Evolutionary conservation across 1,140 invertebrate species (phyloP), one percentile per base, ranked within the genome.

Genomic region (Sinonovacula constricta): DNA sequence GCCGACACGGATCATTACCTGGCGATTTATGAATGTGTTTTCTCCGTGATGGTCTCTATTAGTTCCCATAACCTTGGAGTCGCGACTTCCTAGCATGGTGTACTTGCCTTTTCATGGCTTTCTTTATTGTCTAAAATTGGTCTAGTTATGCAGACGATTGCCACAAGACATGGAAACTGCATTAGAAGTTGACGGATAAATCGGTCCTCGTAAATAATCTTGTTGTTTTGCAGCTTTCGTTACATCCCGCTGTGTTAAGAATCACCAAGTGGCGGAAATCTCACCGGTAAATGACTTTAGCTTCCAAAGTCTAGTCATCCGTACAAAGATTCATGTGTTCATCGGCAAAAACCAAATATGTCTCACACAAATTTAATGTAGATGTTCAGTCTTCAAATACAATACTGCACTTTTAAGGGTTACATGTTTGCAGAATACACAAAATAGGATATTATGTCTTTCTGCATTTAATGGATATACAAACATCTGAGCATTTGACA

Each of bases 131-230:
- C 39, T 45, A 45, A 45, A 45, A 45, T 45, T 45, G 39, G 39
- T 7, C 7, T 45, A 7, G 39, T 45, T 10, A 45, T 45, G 39
- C 39, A 18, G 39, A 18, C 39, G 7, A 18, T 7, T 18, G 39
- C 7, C 39, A 67, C 56, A 76, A 67, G 39, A 76, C 72, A 76
- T 66, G 72, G 67, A 76, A 76, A 76, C 39, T 76, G 72, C 72
- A 76, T 76, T 76, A 76, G 72, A 76, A 67, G 57, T 45, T 67
- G 72, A 76, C 72, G 59, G 72, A 76, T 76, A 34, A 45, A 59
- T 7, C 39, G 18, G 39, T 45, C 18, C 18, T 45, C n/a, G n/a
- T n/a, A 18, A 45, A 45, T 45, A 10, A 45, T 45, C 7, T 45
- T 18, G 7, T 45, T 45, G 7, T 10, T 45, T 45, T 18, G 7